Conservation (phyloP, 2,888 invertebrate genomes). For the Eupithecia pulchellata region DNA sequence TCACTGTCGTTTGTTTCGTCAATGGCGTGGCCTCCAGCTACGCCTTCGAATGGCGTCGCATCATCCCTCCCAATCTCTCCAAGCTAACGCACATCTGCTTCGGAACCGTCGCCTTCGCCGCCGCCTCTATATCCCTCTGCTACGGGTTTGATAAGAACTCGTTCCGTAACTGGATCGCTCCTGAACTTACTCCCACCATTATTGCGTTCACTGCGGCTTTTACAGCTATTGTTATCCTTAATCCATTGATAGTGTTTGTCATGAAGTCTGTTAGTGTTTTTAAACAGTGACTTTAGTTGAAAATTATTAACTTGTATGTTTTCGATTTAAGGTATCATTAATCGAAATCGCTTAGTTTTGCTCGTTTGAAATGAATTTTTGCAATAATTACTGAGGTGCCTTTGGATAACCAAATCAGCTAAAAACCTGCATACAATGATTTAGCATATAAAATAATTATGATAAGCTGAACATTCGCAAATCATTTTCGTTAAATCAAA, state of each 20-base stretch:
- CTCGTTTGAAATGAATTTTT: background rate
- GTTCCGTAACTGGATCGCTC: constrained; percentile 60
- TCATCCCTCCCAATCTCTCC: constrained; percentile 51
- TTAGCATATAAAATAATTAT: background rate
- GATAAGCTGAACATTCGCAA: constrained; percentile 1
- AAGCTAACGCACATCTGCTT: constrained; percentile 62
- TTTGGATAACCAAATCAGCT: background rate
- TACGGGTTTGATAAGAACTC: constrained; percentile 60
- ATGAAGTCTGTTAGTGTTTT: constrained; percentile 49
- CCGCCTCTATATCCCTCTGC: constrained; percentile 59
- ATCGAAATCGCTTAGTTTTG: background rate
- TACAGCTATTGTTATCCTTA: constrained; percentile 60
- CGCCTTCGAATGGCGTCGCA: constrained; percentile 53
- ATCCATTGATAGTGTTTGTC: constrained; percentile 59
- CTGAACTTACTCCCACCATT: constrained; percentile 49
- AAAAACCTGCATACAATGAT: background rate
- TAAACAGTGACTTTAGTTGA: constrained; percentile 38
- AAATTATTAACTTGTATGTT: background rate
- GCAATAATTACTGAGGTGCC: background rate
- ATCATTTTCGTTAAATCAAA: background rate
- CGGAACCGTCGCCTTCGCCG: constrained; percentile 59
- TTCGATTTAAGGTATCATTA: background rate
- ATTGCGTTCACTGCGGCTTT: constrained; percentile 56
- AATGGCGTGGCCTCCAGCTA: constrained; percentile 60
- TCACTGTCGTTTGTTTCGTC: constrained; percentile 55